Evolutionary conservation across 2,888 invertebrate genomes (phyloP).

Genomic region (Ceramica pisi): DNA sequence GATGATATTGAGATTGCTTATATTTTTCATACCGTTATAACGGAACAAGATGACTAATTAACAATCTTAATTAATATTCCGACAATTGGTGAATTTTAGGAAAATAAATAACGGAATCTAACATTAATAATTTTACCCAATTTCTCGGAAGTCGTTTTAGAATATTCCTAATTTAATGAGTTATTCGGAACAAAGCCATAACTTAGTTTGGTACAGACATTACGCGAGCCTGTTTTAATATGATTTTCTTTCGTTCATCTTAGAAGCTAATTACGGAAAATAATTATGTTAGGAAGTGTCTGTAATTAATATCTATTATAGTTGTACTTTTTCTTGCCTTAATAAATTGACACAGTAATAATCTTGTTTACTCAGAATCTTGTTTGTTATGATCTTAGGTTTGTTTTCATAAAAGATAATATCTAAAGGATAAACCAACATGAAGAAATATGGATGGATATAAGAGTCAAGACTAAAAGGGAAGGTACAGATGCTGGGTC

Average conservation of each 20-base stretch:
- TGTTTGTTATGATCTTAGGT: neutral
- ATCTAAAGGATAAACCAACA: too few species aligned
- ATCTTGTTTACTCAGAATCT: neutral
- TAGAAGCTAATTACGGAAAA: constrained; percentile 21
- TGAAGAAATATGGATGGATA: too few species aligned
- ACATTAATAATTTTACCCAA: neutral
- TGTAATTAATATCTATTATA: constrained; percentile 6
- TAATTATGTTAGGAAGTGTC: constrained; percentile 36
- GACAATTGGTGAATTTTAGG: constrained; percentile 2
- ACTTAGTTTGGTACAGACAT: constrained; percentile 39
- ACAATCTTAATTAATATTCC: neutral
- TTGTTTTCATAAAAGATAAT: too few species aligned
- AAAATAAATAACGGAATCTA: neutral
- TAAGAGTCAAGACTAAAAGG: too few species aligned
- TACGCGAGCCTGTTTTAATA: constrained; percentile 29
- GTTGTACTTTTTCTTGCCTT: neutral
- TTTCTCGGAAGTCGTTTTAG: constrained; percentile 11
- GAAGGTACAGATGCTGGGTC: too few species aligned
- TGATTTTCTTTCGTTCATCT: constrained; percentile 40
- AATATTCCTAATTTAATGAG: constrained; percentile 51
- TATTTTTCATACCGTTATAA: too few species aligned
- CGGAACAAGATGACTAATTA: neutral
- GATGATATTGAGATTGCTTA: too few species aligned
- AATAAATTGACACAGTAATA: neutral
- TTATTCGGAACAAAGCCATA: constrained; percentile 49